Evolutionary conservation across 2,797 vertebrate species (phyloP).

Genomic region (Sternotherus odoratus): DNA sequence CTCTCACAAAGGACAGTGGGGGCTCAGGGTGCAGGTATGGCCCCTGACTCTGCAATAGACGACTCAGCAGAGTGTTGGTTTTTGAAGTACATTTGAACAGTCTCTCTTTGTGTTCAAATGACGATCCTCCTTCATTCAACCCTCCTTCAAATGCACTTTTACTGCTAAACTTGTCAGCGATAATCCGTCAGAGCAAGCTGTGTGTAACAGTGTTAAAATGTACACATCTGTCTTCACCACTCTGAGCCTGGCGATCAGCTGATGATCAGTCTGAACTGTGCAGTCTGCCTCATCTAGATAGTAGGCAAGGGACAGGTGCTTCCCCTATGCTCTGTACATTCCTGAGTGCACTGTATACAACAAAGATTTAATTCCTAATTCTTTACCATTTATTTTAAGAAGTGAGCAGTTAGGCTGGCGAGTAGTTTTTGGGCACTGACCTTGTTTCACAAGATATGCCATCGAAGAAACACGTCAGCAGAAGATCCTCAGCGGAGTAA

Average conservation of each 20-base stretch:
- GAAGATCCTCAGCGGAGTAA: conserved; percentile 83
- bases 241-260: not conserved
- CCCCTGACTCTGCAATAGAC: not conserved
- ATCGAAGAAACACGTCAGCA: conserved; percentile 84
- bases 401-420: conserved; percentile 10
- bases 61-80: not conserved
- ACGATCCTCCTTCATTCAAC: not conserved
- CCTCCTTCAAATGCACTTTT: not conserved
- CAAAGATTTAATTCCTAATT: not conserved
- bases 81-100: not conserved
- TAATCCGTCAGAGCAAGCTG: not conserved
- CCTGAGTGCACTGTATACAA: not conserved
- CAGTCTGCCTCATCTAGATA: not conserved
- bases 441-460: conserved; percentile 83
- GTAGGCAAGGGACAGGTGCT: not conserved
- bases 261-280: not conserved
- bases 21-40: not conserved
- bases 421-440: conserved; percentile 67
- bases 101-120: not conserved
- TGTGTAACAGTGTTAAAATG: not conserved
- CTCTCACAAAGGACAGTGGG: too few relatives aligned
- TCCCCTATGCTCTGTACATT: not conserved
- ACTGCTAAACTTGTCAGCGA: not conserved
- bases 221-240: not conserved
- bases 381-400: not conserved